Conservation (phyloP, 2,888 invertebrate genomes). For the Drosophila cognata region DNA sequence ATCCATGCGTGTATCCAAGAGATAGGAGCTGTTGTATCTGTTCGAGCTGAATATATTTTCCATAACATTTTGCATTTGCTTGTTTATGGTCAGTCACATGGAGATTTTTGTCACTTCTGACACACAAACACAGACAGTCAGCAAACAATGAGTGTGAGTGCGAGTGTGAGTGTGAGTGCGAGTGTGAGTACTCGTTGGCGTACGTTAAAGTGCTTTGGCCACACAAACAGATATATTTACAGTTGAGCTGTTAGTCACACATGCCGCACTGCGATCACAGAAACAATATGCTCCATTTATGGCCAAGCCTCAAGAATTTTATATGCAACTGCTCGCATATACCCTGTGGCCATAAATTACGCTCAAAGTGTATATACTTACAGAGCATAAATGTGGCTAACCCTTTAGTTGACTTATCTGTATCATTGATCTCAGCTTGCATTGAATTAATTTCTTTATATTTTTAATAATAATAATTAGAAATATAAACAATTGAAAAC, state of each 20-base stretch:
- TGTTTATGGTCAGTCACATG: constrained; percentile 56
- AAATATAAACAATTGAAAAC: neutral
- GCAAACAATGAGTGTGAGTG: neutral
- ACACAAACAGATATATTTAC: constrained; percentile 49
- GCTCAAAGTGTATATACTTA: neutral
- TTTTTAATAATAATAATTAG: neutral
- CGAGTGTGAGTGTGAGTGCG: neutral
- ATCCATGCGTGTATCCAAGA: constrained; percentile 58
- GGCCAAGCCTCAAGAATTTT: constrained; percentile 34
- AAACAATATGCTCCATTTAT: constrained; percentile 50
- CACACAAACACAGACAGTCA: constrained; percentile 12
- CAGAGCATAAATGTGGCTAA: neutral
- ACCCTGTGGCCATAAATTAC: constrained; percentile 1
- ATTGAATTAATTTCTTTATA: neutral
- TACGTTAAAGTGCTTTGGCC: constrained; percentile 39
- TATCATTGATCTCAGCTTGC: neutral
- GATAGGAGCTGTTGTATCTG: constrained; percentile 39
- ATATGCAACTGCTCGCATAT: constrained; percentile 12
- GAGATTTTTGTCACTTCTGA: constrained; percentile 51
- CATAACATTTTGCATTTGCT: constrained; percentile 58
- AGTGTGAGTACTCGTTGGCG: neutral
- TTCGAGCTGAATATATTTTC: constrained; percentile 26
- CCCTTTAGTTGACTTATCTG: neutral
- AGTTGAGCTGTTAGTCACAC: constrained; percentile 61
- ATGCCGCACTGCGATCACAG: constrained; percentile 49